phyloP scores from a whole-genome alignment of 2,797 vertebrate genomes.

The Mormyrus proboscirostris region DNA sequence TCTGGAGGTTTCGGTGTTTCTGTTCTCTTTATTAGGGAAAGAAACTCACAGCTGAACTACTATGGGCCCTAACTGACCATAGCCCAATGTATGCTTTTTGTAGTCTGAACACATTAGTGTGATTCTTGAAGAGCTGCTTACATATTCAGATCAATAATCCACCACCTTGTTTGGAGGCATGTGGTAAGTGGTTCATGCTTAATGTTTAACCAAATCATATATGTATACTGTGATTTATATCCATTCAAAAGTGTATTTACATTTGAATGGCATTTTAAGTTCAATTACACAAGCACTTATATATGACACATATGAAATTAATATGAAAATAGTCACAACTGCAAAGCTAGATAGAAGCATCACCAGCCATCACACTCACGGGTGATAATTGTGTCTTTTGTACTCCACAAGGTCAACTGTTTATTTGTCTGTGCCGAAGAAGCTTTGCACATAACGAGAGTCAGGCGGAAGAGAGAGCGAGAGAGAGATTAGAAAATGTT shows the following conservation, averaged over 20 bases:
- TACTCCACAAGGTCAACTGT: not conserved
- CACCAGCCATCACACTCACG: not conserved
- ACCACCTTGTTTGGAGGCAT: not conserved
- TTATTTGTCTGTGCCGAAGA: not conserved
- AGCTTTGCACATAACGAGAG: not conserved
- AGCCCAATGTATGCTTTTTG: not conserved
- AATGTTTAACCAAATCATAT: not conserved
- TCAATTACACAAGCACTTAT: not conserved
- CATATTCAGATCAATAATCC: not conserved
- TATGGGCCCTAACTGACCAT: not conserved
- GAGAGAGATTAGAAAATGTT: not conserved
- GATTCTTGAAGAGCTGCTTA: not conserved
- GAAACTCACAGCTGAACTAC: not conserved
- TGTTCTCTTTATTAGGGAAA: slow-evolving; percentile 3
- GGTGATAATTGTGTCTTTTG: not conserved
- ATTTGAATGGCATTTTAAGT: not conserved
- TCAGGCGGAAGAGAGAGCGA: not conserved
- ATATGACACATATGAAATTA: not conserved
- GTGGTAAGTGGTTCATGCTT: not conserved
- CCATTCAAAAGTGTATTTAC: not conserved
- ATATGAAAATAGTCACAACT: not conserved
- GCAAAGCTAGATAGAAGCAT: not conserved
- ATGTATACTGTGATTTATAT: not conserved
- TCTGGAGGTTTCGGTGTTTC: not conserved
- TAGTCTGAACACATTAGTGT: not conserved